Conservation (phyloP, 2,888 invertebrate genomes). For the Endomychus coccineus region DNA sequence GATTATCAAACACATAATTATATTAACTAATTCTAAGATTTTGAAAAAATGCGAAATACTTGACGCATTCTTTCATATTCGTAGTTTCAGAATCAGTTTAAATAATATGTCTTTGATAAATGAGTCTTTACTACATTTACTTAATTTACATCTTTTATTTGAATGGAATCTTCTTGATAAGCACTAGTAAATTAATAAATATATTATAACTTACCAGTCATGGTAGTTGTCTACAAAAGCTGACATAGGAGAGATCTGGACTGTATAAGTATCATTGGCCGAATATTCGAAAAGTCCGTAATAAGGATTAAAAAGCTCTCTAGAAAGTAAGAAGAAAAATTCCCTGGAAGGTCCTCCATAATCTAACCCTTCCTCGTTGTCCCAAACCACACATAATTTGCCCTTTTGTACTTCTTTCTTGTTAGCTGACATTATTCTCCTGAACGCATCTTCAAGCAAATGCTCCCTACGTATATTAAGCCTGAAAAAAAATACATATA, state of each 20-base stretch:
- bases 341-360: conserved; percentile 97
- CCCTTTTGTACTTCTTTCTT: conserved; percentile 94
- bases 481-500: conserved; percentile 51
- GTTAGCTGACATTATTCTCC: conserved; percentile 91
- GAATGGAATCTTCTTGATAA: too few relatives aligned
- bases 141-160: too few relatives aligned
- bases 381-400: conserved; percentile 87
- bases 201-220: conserved; percentile 78
- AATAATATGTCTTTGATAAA: too few relatives aligned
- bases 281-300: conserved; percentile 98
- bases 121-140: too few relatives aligned
- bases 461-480: conserved; percentile 89
- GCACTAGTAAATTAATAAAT: too few relatives aligned
- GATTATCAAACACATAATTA: too few relatives aligned
- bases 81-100: too few relatives aligned
- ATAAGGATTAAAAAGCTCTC: conserved; percentile 96
- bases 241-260: conserved; percentile 91
- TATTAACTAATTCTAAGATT: too few relatives aligned
- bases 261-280: conserved; percentile 95
- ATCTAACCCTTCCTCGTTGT: conserved; percentile 94
- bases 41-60: too few relatives aligned
- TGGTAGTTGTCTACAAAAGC: conserved; percentile 95
- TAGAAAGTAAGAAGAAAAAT: conserved; percentile 95
- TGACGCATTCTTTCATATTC: too few relatives aligned
- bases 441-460: conserved; percentile 91